Conservation (phyloP, 2,888 invertebrate genomes). For the Thyatira batis region DNA sequence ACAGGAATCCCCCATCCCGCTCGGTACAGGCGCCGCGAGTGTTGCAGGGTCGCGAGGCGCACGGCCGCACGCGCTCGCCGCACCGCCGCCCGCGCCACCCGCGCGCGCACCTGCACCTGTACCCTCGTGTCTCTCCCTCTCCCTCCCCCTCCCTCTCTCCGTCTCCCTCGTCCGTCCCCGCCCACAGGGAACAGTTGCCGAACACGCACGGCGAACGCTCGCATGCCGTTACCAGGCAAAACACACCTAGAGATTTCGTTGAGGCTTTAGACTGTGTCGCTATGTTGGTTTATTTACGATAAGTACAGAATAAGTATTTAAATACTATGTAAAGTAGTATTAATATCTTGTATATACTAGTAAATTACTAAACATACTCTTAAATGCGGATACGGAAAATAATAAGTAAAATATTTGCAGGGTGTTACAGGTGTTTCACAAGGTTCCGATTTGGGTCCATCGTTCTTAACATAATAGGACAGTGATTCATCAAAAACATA, state of each 20-base stretch:
- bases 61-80: slow-evolving; percentile 86
- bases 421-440: not conserved
- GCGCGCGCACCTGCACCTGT: slow-evolving; percentile 85
- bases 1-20: slow-evolving; percentile 85
- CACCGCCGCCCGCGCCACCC: slow-evolving; percentile 87
- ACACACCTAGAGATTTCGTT: slow-evolving; percentile 79
- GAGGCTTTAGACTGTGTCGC: not conserved
- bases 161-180: slow-evolving; percentile 25
- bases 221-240: slow-evolving; percentile 89
- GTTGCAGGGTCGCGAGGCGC: slow-evolving; percentile 88
- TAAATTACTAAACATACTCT: not conserved
- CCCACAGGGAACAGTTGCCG: slow-evolving; percentile 83
- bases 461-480: not conserved
- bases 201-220: slow-evolving; percentile 87
- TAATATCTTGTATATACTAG: no score
- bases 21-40: slow-evolving; percentile 88
- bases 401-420: not conserved
- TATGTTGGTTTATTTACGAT: not conserved
- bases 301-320: no score
- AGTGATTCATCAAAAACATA: no score
- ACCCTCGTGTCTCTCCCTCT: slow-evolving; percentile 59
- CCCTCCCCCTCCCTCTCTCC: slow-evolving; percentile 40
- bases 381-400: not conserved
- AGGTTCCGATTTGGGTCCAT: not conserved
- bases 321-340: no score